Conservation (phyloP, 2,888 invertebrate genomes). For the Deroplatys truncata region DNA sequence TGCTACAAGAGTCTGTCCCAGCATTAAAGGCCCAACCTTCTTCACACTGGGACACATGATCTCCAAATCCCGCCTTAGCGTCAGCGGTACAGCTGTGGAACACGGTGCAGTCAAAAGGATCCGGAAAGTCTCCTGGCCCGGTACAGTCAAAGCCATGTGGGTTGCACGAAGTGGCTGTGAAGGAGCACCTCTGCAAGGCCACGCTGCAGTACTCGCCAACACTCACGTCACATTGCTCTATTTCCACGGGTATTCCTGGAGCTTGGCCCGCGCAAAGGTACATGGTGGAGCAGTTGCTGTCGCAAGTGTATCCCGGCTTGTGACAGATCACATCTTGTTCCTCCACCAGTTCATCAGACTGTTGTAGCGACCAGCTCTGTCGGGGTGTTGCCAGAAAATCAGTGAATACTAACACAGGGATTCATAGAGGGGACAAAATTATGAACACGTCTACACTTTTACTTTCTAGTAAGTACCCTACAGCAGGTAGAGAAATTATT, state of each 20-base stretch:
- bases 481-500: too few species aligned
- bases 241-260: background rate
- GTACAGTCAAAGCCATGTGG: slow-evolving; percentile 1
- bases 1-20: background rate
- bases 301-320: background rate
- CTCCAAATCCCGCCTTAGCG: background rate
- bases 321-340: background rate
- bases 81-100: background rate
- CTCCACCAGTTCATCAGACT: background rate
- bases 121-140: background rate
- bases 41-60: background rate
- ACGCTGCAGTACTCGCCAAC: background rate
- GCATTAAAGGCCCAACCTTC: background rate
- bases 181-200: background rate
- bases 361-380: background rate
- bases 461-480: too few species aligned
- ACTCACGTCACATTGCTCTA: background rate
- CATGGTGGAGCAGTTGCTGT: background rate
- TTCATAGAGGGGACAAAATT: too few species aligned
- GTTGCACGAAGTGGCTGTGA: background rate
- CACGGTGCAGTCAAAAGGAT: slow-evolving; percentile 7
- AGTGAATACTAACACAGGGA: too few species aligned
- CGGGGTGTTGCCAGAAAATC: background rate
- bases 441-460: too few species aligned
- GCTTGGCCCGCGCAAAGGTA: background rate